Conservation (phyloP, 2,113 vertebrate genomes). For the Solea senegalensis region DNA sequence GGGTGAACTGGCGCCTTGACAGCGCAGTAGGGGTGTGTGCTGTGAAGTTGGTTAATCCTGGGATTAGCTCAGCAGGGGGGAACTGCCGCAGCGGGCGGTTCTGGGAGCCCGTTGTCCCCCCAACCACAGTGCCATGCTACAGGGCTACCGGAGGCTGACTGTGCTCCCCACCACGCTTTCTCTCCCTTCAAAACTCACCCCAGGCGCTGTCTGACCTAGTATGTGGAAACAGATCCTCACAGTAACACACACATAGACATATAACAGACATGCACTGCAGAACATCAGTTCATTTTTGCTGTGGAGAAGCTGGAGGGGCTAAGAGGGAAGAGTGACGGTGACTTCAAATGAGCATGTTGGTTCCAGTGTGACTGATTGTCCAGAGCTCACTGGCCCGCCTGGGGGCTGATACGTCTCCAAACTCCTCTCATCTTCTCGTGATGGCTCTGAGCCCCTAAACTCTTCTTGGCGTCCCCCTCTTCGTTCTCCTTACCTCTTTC, state of each 20-base stretch:
- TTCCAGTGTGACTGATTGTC: slow-evolving; percentile 51
- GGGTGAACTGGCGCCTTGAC: slow-evolving; percentile 50
- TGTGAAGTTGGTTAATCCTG: slow-evolving; percentile 77
- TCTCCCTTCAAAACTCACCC: slow-evolving; percentile 14
- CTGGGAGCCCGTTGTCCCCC: slow-evolving; percentile 56
- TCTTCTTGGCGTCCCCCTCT: slow-evolving; percentile 22
- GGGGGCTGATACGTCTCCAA: slow-evolving; percentile 38
- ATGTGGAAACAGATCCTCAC: slow-evolving; percentile 15
- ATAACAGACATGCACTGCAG: slow-evolving; percentile 29
- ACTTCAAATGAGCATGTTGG: slow-evolving; percentile 42
- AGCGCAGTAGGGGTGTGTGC: slow-evolving; percentile 66
- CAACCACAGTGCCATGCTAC: slow-evolving; percentile 28
- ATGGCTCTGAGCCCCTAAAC: slow-evolving; percentile 17
- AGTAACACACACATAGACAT: slow-evolving; percentile 1
- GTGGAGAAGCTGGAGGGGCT: slow-evolving; percentile 19
- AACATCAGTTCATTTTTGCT: slow-evolving; percentile 38
- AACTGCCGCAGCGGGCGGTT: slow-evolving; percentile 44
- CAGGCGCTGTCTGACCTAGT: slow-evolving; percentile 45
- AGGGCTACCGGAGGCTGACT: background rate
- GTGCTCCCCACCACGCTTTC: background rate
- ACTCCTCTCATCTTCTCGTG: slow-evolving; percentile 37
- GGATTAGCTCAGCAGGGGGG: slow-evolving; percentile 74
- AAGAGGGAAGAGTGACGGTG: background rate
- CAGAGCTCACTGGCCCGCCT: slow-evolving; percentile 48
- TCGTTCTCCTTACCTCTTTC: slow-evolving; percentile 13